phyloP scores from a whole-genome alignment of 2,888 invertebrate genomes.

The Acanthopleura granulata region DNA sequence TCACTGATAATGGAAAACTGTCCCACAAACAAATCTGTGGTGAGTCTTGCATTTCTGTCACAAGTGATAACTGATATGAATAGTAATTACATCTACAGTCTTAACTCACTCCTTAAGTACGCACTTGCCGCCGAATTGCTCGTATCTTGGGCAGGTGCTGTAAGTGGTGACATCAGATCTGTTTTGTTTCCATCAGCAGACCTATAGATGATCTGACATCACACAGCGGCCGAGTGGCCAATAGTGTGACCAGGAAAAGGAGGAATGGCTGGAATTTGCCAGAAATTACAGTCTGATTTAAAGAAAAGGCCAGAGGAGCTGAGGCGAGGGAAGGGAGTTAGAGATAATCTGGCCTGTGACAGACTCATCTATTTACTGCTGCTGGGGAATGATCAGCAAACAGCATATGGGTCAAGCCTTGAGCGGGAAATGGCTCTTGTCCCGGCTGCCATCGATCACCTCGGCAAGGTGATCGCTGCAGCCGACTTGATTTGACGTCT shows the following conservation, averaged over 20 bases:
- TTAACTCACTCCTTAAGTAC: no score
- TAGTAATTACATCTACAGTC: no score
- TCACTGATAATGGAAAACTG: no score
- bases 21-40: no score
- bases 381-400: slow-evolving; percentile 9
- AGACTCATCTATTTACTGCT: slow-evolving; percentile 16
- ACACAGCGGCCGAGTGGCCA: no score
- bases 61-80: no score
- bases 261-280: neutral
- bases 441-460: slow-evolving; percentile 12
- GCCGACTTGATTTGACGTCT: slow-evolving; percentile 12
- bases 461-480: neutral
- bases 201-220: no score
- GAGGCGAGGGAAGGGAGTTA: neutral
- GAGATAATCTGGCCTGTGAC: slow-evolving; percentile 13
- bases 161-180: neutral
- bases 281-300: slow-evolving; percentile 7
- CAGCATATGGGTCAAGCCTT: slow-evolving; percentile 19
- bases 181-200: neutral
- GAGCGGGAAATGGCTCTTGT: slow-evolving; percentile 18
- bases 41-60: no score
- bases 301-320: neutral
- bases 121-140: no score
- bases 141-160: no score
- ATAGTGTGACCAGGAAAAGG: neutral